Evolutionary conservation across 2,888 invertebrate species (phyloP).

Genomic region (Dascillus cervinus): DNA sequence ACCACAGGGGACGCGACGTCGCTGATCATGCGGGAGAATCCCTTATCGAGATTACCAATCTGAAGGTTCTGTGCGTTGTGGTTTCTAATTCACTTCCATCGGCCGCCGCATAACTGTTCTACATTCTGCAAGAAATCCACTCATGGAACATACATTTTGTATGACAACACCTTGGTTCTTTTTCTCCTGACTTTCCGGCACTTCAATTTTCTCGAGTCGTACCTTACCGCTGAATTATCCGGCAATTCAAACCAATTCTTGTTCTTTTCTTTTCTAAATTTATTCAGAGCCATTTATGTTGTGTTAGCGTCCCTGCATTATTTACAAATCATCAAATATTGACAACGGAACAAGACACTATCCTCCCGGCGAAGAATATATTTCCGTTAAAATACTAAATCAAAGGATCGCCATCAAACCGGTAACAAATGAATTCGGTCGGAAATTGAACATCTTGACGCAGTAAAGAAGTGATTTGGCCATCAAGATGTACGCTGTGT

Average conservation of each 20-base stretch:
- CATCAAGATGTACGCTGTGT: slow-evolving; percentile 43
- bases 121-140: slow-evolving; percentile 32
- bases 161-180: slow-evolving; percentile 33
- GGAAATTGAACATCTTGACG: slow-evolving; percentile 38
- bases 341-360: no score
- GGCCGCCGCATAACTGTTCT: slow-evolving; percentile 14
- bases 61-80: slow-evolving; percentile 27
- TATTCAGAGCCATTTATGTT: no score
- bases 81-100: slow-evolving; percentile 32
- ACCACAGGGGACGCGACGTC: slow-evolving; percentile 22
- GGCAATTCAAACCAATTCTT: slow-evolving; percentile 27
- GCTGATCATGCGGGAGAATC: slow-evolving; percentile 30
- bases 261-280: slow-evolving; percentile 20
- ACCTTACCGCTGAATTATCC: slow-evolving; percentile 29
- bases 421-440: slow-evolving; percentile 34
- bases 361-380: no score
- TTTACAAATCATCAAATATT: no score
- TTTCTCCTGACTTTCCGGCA: slow-evolving; percentile 26
- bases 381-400: no score
- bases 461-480: slow-evolving; percentile 40
- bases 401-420: no score
- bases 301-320: no score
- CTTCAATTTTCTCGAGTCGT: slow-evolving; percentile 28
- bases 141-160: slow-evolving; percentile 39
- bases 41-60: slow-evolving; percentile 36